phyloP scores from a whole-genome alignment of 2,113 vertebrate genomes.

The Astur gentilis region DNA sequence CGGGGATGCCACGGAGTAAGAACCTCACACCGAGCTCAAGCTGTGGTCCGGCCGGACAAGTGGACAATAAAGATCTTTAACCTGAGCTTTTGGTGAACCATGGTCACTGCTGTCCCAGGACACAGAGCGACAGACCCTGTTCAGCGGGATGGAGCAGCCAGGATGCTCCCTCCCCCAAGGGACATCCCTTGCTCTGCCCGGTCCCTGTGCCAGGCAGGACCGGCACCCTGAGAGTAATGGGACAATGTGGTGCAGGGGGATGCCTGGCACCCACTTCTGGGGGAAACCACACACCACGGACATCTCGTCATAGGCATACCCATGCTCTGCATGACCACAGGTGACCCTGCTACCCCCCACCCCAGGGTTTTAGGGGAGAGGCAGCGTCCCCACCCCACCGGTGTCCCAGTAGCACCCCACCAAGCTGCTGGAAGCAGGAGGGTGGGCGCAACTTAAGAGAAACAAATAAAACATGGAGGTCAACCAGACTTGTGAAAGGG shows the following conservation, averaged over 20 bases:
- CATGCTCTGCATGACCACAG: neutral
- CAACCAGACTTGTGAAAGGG: neutral
- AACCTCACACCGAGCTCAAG: neutral
- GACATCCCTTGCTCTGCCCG: accelerated
- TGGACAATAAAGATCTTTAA: neutral
- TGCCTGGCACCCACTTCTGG: neutral
- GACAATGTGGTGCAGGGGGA: accelerated
- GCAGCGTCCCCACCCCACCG: accelerated
- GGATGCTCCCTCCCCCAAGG: neutral
- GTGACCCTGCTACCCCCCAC: neutral
- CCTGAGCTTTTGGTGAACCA: neutral
- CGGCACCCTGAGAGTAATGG: neutral
- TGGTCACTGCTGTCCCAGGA: neutral
- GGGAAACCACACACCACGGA: neutral
- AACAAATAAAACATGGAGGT: neutral
- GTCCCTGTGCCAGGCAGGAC: neutral
- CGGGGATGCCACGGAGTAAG: neutral
- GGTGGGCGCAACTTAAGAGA: neutral
- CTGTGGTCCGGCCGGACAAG: neutral
- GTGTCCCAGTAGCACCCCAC: neutral
- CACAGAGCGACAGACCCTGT: neutral
- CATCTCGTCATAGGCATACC: neutral
- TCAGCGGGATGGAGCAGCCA: neutral
- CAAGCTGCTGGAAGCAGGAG: neutral
- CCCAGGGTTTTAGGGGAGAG: neutral